Evolutionary conservation across 1,140 invertebrate genomes (phyloP).

Genomic region (Apolygus lucorum): DNA sequence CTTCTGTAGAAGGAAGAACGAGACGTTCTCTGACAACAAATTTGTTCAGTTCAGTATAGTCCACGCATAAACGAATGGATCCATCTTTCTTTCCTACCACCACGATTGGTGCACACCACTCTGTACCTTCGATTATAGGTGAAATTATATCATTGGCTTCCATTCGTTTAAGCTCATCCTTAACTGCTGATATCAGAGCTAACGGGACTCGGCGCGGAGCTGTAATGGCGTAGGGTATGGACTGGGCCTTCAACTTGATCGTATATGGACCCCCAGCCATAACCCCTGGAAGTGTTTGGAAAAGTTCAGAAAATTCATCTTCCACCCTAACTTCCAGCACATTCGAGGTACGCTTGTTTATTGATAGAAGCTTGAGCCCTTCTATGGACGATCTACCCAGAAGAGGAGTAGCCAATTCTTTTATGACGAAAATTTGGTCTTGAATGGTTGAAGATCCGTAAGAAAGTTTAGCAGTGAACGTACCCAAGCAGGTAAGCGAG

Average conservation of each 20-base stretch:
- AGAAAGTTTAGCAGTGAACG: too few relatives aligned
- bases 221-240: neutral
- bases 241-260: neutral
- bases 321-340: too few relatives aligned
- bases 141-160: neutral
- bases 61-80: too few relatives aligned
- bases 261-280: neutral
- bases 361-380: too few relatives aligned
- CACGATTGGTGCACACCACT: constrained; percentile 31
- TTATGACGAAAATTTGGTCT: too few relatives aligned
- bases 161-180: neutral
- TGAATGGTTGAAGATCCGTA: too few relatives aligned
- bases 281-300: too few relatives aligned
- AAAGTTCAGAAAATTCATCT: too few relatives aligned
- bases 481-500: too few relatives aligned
- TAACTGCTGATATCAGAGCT: neutral
- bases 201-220: neutral
- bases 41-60: neutral
- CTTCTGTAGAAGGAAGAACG: neutral
- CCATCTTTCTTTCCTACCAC: neutral
- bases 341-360: too few relatives aligned
- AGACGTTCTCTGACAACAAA: neutral
- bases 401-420: too few relatives aligned
- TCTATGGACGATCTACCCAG: too few relatives aligned
- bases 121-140: neutral